phyloP scores from a whole-genome alignment of 2,888 invertebrate genomes.

The Priocnemis perturbator region DNA sequence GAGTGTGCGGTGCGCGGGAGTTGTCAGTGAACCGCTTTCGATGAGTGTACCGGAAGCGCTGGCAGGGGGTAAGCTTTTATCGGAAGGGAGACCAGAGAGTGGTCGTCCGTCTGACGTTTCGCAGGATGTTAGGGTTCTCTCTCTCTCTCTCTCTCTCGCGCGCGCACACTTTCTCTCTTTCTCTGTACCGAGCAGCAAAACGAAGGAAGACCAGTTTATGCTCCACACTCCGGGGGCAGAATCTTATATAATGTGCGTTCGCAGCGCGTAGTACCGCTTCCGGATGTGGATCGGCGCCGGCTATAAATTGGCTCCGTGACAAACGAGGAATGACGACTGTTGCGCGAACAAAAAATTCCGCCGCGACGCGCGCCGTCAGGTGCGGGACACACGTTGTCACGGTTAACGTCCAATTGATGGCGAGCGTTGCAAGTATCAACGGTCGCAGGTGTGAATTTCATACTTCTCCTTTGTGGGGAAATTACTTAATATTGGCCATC shows the following conservation, averaged over 20 bases:
- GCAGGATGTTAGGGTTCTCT: slow-evolving; percentile 13
- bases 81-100: slow-evolving; percentile 36
- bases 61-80: slow-evolving; percentile 46
- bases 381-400: too few species aligned
- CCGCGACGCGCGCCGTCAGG: background rate
- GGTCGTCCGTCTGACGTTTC: slow-evolving; percentile 29
- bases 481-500: too few species aligned
- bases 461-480: too few species aligned
- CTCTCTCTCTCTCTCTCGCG: too few species aligned
- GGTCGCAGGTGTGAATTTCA: too few species aligned
- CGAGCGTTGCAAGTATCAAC: too few species aligned
- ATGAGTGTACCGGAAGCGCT: slow-evolving; percentile 43
- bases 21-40: slow-evolving; percentile 15
- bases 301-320: background rate
- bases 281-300: slow-evolving; percentile 43
- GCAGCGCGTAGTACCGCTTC: slow-evolving; percentile 37
- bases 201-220: slow-evolving; percentile 21
- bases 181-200: background rate
- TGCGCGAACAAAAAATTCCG: slow-evolving; percentile 31
- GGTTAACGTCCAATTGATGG: too few species aligned
- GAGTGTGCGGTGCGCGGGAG: background rate
- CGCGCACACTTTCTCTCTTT: too few species aligned
- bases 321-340: too few species aligned
- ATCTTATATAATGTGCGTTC: slow-evolving; percentile 30
- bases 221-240: slow-evolving; percentile 19